Percentiles rank a stretch among this genome's conserved stretches.
Conservation (phyloP, 2,888 invertebrate species). For the Ligdia adustata region DNA sequence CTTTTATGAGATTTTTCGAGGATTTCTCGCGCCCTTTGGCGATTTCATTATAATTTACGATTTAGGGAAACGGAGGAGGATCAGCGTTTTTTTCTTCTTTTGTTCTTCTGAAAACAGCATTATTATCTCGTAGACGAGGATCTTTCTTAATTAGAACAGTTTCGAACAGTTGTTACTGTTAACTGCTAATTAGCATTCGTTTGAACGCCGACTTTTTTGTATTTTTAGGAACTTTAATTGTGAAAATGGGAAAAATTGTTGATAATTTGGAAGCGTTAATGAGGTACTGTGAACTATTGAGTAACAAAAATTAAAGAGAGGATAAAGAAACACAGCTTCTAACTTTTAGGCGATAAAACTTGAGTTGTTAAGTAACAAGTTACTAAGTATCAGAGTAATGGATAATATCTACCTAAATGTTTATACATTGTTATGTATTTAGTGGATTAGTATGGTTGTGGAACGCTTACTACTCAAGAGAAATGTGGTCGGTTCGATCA, state of each 20-base stretch:
- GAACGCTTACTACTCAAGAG: no score
- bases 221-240: neutral
- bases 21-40: conserved; percentile 27
- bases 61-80: conserved; percentile 21
- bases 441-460: no score
- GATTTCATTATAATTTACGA: conserved; percentile 29
- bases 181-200: conserved; percentile 9
- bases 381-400: no score
- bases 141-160: conserved; percentile 21
- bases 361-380: no score
- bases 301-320: no score
- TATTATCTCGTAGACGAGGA: conserved; percentile 15
- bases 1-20: conserved; percentile 23
- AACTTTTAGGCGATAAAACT: no score
- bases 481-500: no score
- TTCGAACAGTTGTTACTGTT: conserved; percentile 10
- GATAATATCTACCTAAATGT: no score
- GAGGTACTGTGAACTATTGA: no score
- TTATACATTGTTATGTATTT: no score
- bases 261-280: neutral
- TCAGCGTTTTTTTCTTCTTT: conserved; percentile 12
- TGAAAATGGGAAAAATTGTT: neutral
- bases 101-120: conserved; percentile 14
- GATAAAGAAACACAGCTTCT: no score
- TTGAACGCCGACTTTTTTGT: neutral